Base-by-base conservation (phyloP, 2,888 invertebrate species). In the Osedax fenrisi region DNA sequence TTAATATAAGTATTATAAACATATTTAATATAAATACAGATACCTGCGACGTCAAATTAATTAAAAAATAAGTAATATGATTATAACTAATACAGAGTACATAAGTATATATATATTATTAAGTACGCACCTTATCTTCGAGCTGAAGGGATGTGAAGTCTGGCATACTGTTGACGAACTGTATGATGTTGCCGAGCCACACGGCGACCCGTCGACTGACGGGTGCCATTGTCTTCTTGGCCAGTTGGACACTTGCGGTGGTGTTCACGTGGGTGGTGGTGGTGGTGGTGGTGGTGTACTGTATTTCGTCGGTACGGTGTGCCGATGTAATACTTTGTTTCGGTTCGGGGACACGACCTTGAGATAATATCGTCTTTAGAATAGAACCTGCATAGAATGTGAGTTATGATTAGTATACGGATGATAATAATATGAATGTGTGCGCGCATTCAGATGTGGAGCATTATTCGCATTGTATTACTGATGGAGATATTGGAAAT, bases 151-250 rank as follows among this genome's bases (percentile, higher is more conserved):
- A 76, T 21, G 76, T 74, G 78, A 83, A 84, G 71, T 82, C 81
- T 26, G 82, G 82, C 76, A 82, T 80, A 21, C 82, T 80, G 77
- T 81, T 81, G 24, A 81, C 80, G 76, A 82, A 83, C 74, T 81
- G 80, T 24, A 82, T 80, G 21, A 81, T 79, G 78, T 83, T 83
- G 10, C 81, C 79, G 2, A 83, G 76, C 82, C 82, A 83, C 80
- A 83, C 82, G 2, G 82, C 81, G 21, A 83, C 82, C 1, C 83
- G 77, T 3, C 82, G 81, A 23, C 81, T 80, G 21, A 83, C 82
- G 0, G 84, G 84, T 22, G 81, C 79, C 76, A 83, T 78, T 78
- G 82, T 83, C 77, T 84, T 84, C 79, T 84, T 84, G 76, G 84
- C 83, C 26, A 84, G 79, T 3, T n/a, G n/a, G n/a, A n/a, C n/a